phyloP scores from a whole-genome alignment of 2,113 vertebrate genomes.

The Cranoglanis bouderius region DNA sequence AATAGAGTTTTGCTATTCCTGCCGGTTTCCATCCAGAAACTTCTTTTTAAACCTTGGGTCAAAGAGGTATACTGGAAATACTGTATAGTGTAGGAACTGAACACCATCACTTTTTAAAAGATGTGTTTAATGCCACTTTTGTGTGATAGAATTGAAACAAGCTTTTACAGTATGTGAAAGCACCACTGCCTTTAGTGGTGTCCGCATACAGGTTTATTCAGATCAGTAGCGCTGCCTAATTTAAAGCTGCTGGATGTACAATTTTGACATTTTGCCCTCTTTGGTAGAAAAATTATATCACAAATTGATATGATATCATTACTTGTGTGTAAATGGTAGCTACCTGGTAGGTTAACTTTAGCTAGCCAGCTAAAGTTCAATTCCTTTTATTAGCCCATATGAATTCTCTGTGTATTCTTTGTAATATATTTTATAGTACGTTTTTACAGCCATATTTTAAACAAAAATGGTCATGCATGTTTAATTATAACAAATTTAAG shows the following conservation, averaged over 20 bases:
- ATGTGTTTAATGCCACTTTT: neutral
- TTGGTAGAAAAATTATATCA: neutral
- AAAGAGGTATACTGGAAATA: neutral
- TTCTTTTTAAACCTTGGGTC: neutral
- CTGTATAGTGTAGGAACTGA: neutral
- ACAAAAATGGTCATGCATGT: neutral
- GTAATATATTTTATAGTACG: neutral
- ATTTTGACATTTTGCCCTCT: neutral
- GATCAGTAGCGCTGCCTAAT: neutral
- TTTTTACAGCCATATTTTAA: neutral
- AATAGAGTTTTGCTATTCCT: constrained; percentile 16
- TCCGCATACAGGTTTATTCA: neutral
- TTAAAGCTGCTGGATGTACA: neutral
- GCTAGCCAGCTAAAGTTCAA: neutral
- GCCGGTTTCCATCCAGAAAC: constrained; percentile 2
- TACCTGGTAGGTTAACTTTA: neutral
- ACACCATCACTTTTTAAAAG: neutral
- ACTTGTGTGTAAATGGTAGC: neutral
- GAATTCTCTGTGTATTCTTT: neutral
- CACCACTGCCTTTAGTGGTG: neutral
- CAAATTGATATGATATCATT: neutral
- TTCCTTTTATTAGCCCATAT: neutral
- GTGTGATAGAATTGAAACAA: neutral
- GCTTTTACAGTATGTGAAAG: neutral
- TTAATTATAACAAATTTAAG: neutral